Conservation (phyloP, 1,140 invertebrate species). For the Tenebrio molitor region DNA sequence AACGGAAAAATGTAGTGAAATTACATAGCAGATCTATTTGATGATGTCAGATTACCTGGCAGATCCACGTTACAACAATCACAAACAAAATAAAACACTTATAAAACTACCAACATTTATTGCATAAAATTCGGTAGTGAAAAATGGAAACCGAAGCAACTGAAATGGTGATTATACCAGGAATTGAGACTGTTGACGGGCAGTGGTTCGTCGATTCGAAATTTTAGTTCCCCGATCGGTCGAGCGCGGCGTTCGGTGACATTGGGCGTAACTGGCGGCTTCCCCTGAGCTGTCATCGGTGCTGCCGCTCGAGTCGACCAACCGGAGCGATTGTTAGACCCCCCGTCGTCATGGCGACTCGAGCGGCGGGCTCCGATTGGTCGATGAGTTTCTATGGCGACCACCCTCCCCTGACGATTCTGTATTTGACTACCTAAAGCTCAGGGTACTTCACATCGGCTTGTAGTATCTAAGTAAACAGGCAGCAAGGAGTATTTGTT, state of each 20-base stretch:
- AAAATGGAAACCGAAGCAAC: conserved; percentile 39
- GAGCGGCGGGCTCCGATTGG: conserved; percentile 52
- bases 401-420: conserved; percentile 58
- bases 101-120: conserved; percentile 28
- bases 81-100: conserved; percentile 45
- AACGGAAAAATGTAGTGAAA: too few relatives aligned
- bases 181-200: conserved; percentile 41
- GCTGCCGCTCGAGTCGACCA: conserved; percentile 45
- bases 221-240: conserved; percentile 57
- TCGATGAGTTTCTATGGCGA: conserved; percentile 59
- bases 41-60: conserved; percentile 26
- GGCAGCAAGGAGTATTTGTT: conserved; percentile 67
- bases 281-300: conserved; percentile 30
- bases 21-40: too few relatives aligned
- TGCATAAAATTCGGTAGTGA: background rate
- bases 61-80: conserved; percentile 10
- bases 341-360: conserved; percentile 58
- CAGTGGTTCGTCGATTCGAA: conserved; percentile 50
- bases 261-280: conserved; percentile 17
- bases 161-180: conserved; percentile 46
- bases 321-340: conserved; percentile 49
- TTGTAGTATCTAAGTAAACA: conserved; percentile 69
- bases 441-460: conserved; percentile 67
- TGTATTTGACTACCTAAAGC: conserved; percentile 67
- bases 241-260: conserved; percentile 44